phyloP scores from a whole-genome alignment of 2,113 vertebrate species.

The Ibidorhyncha struthersii region DNA sequence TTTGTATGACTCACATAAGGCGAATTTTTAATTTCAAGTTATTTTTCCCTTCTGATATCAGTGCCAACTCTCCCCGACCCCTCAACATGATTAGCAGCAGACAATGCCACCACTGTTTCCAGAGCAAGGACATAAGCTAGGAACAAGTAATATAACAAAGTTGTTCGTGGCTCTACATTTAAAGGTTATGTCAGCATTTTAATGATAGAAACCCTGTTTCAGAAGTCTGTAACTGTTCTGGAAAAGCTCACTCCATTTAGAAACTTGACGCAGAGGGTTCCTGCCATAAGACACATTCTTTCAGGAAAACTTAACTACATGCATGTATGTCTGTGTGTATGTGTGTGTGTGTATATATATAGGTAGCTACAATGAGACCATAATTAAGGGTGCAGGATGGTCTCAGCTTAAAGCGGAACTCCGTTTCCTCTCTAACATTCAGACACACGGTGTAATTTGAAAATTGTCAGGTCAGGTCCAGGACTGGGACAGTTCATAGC shows the following conservation, averaged over 20 bases:
- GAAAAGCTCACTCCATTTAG: conserved; percentile 55
- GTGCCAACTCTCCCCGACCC: conserved; percentile 48
- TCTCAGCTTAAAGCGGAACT: background rate
- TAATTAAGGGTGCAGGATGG: background rate
- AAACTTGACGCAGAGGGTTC: background rate
- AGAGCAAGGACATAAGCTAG: conserved; percentile 33
- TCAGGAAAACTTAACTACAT: background rate
- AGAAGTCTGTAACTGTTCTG: conserved; percentile 58
- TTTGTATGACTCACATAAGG: conserved; percentile 48
- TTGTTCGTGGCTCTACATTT: conserved; percentile 31
- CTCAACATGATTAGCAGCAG: conserved; percentile 49
- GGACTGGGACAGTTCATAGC: background rate
- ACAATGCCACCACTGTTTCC: conserved; percentile 73
- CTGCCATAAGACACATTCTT: background rate
- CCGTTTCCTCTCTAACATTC: background rate
- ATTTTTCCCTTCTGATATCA: conserved; percentile 68
- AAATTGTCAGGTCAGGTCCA: background rate
- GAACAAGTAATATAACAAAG: conserved; percentile 54
- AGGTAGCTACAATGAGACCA: background rate
- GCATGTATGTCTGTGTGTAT: background rate
- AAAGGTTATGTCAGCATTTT: conserved; percentile 73
- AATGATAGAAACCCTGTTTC: conserved; percentile 59
- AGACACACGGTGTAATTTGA: background rate
- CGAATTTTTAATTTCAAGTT: conserved; percentile 66
- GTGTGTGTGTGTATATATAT: background rate